Evolutionary conservation across 2,797 vertebrate species (phyloP).

Genomic region (Ambastaia sidthimunki): DNA sequence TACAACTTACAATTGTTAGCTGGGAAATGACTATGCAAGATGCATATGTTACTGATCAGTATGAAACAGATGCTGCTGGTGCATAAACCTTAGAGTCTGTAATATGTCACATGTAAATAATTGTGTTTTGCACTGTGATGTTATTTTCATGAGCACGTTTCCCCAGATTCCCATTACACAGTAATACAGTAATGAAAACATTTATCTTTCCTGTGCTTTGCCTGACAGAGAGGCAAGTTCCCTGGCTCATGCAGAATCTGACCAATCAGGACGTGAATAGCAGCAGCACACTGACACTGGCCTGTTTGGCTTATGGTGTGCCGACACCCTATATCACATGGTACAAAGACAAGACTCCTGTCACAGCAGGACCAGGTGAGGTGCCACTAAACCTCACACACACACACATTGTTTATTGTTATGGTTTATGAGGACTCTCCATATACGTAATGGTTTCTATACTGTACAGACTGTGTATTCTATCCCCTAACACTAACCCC

Average conservation of each 20-base stretch:
- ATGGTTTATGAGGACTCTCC: too few species aligned
- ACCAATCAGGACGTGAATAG: constrained; percentile 87
- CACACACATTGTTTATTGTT: too few species aligned
- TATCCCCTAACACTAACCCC: too few species aligned
- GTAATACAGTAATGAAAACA: neutral
- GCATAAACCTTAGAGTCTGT: neutral
- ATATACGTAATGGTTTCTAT: too few species aligned
- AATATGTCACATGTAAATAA: too few species aligned
- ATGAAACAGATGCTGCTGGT: neutral
- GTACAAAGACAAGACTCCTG: constrained; percentile 82
- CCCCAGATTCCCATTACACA: neutral
- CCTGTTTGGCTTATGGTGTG: constrained; percentile 81
- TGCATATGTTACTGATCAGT: constrained; percentile 3
- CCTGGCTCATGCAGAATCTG: constrained; percentile 84
- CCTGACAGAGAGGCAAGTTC: constrained; percentile 75
- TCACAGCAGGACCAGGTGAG: constrained; percentile 85
- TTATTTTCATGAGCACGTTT: neutral
- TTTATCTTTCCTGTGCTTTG: neutral
- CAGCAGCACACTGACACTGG: constrained; percentile 85
- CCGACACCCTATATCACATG: constrained; percentile 82
- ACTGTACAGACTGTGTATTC: too few species aligned
- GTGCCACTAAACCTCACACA: neutral
- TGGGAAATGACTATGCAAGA: neutral
- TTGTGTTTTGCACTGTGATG: neutral
- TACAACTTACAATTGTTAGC: too few species aligned